Base-by-base conservation (phyloP, 2,888 invertebrate species). In the Trachelus stipa region DNA sequence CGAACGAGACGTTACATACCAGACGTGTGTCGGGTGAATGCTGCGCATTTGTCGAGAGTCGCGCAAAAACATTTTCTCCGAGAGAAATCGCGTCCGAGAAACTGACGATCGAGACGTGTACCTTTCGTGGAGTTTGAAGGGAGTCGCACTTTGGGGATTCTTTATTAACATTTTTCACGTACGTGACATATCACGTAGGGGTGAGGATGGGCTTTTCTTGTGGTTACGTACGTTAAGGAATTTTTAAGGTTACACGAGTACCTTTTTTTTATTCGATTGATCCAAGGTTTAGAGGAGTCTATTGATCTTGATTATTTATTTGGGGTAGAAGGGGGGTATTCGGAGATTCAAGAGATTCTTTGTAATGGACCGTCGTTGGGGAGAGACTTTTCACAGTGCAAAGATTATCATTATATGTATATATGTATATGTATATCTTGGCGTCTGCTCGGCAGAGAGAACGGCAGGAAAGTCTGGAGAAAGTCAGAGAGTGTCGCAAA, bases 401-500 rank as follows among this genome's bases (percentile, higher is more conserved):
- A 56, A 56, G 23, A 23, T 56, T 56, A 56, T 56, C 23, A 23
- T 56, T 23, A 23, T 56, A 40, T 40, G 9, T 12, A 12, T 35
- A 11, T 37, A 37, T 34, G 12, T 37, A 37, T 40, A 40, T 40
- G 15, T 15, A 40, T 40, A 15, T 4, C 40, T 40, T 15, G 15
- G 9, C 56, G 56, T 56, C 56, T 23, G 9, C 6, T 83, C 80
- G 83, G 74, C 77, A 81, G 83, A 76, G 80, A 82, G 80, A 79
- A 83, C 82, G 80, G 75, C 73, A 35, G 71, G 35, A 75, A 75
- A 74, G 80, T 75, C 73, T 76, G 81, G 83, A 81, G 83, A 84
- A 80, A 82, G 82, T 79, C 81, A 80, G 84, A 84, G 81, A 35
- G 76, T 73, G 81, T 76, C 35, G 75, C 79, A 78, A 79, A 83